phyloP scores from a whole-genome alignment of 1,140 invertebrate species.

The Brachionus plicatilis region DNA sequence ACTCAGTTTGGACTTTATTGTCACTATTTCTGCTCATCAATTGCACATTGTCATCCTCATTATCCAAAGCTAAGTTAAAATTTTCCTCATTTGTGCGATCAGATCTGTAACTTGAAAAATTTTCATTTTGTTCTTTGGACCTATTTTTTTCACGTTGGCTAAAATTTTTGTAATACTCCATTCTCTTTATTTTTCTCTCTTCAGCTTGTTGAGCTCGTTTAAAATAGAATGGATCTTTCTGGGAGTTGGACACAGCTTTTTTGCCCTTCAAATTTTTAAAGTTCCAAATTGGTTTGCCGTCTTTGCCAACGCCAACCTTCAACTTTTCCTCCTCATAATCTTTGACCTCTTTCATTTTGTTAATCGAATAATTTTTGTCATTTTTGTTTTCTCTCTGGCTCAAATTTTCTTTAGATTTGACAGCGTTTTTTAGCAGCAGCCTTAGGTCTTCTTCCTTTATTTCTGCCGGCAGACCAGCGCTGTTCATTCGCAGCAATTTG shows the following conservation, averaged over 20 bases:
- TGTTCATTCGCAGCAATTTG: background rate
- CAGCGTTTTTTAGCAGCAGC: constrained; percentile 14
- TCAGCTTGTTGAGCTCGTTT: constrained; percentile 46
- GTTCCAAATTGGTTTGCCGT: constrained; percentile 49
- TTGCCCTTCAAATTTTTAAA: constrained; percentile 47
- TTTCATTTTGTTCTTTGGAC: background rate
- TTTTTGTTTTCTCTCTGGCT: constrained; percentile 45
- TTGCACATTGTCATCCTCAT: background rate
- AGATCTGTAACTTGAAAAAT: background rate
- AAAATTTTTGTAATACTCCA: background rate
- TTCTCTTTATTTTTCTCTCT: constrained; percentile 41
- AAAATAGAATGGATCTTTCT: constrained; percentile 50
- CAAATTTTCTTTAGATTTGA: constrained; percentile 39
- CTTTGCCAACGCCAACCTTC: constrained; percentile 43
- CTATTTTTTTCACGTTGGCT: background rate
- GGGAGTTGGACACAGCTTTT: constrained; percentile 48
- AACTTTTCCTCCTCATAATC: constrained; percentile 37
- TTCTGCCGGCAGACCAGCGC: constrained; percentile 38
- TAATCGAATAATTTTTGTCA: background rate
- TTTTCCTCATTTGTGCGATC: background rate
- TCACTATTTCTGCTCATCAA: background rate
- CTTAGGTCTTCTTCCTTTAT: constrained; percentile 39
- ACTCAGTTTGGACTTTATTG: background rate
- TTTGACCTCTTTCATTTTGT: background rate
- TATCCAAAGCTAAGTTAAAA: background rate